Evolutionary conservation across 1,140 invertebrate species (phyloP).

Genomic region (Drosophila kikkawai): DNA sequence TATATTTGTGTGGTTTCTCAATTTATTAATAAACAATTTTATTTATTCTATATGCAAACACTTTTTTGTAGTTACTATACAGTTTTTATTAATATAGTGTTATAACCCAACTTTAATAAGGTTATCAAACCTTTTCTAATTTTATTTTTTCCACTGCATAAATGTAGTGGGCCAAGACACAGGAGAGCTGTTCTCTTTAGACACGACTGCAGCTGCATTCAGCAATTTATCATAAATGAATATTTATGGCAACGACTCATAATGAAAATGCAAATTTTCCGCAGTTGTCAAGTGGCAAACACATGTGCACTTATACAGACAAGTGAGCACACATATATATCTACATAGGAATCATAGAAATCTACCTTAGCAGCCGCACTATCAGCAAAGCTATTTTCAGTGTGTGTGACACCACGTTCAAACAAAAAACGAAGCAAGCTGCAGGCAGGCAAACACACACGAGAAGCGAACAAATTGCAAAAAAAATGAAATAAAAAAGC

Average conservation of each 20-base stretch:
- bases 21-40: too few species aligned
- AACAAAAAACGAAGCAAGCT: slow-evolving; percentile 45
- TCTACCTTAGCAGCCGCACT: slow-evolving; percentile 12
- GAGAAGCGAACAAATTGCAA: background rate
- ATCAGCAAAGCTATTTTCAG: slow-evolving; percentile 18
- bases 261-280: slow-evolving; percentile 64
- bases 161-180: background rate
- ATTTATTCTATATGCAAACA: too few species aligned
- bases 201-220: slow-evolving; percentile 26
- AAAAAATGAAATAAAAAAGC: background rate
- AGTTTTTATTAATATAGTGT: background rate
- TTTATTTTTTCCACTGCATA: background rate
- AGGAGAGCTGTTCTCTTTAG: slow-evolving; percentile 14
- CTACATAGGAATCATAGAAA: slow-evolving; percentile 6
- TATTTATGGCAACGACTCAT: slow-evolving; percentile 39
- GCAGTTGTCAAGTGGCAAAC: slow-evolving; percentile 57
- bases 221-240: slow-evolving; percentile 46
- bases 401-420: slow-evolving; percentile 34
- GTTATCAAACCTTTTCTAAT: background rate
- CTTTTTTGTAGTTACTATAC: background rate
- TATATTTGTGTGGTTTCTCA: too few species aligned
- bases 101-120: background rate
- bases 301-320: slow-evolving; percentile 15
- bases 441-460: slow-evolving; percentile 32
- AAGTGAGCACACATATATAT: slow-evolving; percentile 5